Base-by-base conservation (phyloP, 2,113 vertebrate genomes). In the Festucalex cinctus region DNA sequence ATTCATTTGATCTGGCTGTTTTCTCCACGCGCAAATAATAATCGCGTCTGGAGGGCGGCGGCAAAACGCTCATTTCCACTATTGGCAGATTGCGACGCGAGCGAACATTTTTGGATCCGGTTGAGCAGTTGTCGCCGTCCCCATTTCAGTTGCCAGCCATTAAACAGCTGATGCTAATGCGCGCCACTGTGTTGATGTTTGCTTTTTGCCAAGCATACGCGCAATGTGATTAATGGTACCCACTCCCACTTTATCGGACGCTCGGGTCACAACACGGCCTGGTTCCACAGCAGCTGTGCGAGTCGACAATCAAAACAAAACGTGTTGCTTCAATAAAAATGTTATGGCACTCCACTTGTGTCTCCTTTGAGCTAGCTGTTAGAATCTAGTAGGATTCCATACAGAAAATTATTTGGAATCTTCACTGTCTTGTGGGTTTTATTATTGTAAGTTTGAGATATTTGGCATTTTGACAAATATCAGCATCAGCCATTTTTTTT, bases 1-100 rank as follows among this genome's bases (percentile, higher is more conserved):
- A 90, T 89, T 93, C 91, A 94, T 95, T 92, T 94, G 85, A 94
- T 94, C 93, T 78, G 81, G 88, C 92, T 92, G 92, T 91, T 89
- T 88, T 89, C 88, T 87, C 88, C 91, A 89, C 86, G 84, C 76
- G 61, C 88, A 81, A 86, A 86, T 92, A 89, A 90, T 93, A 93
- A 93, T 93, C 85, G 82, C 84, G 85, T 88, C 84, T 87, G 76
- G 83, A 72, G 73, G 35, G 68, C 62, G 71, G 69, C 65, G 66
- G 75, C 80, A 65, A 69, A 71, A 77, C 81, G 63, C 71, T 81
- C 75, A 86, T 85, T 83, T 81, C 75, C 80, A 80, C 83, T 76
- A 84, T 79, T 88, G 89, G 78, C 83, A 80, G 49, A 67, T 72
- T 51, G 17, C 63, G 76, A 61, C 3, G 56, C 13, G 44, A 72